A percentile compares a stretch with the other conserved stretches of the same genome.
Evolutionary conservation across 2,113 vertebrate species (phyloP).

Genomic region (Anolis sagrei): DNA sequence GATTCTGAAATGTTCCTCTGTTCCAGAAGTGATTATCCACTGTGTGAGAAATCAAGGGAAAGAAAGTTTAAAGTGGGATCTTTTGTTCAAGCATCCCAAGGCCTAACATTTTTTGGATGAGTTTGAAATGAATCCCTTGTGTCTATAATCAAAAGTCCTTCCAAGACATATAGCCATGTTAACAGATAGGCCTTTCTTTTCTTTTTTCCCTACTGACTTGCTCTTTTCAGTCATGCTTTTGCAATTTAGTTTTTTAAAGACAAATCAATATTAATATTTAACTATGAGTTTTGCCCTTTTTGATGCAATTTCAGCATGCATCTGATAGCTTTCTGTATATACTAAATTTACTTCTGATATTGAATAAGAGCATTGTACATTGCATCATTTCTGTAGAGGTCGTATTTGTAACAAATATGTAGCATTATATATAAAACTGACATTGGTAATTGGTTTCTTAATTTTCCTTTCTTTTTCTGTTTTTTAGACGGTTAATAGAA

Average conservation of each 20-base stretch:
- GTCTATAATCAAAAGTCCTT: neutral
- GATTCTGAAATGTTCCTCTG: neutral
- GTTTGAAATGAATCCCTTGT: neutral
- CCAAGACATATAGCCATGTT: neutral
- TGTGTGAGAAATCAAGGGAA: neutral
- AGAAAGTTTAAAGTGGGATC: neutral
- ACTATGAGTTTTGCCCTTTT: neutral
- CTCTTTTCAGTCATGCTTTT: neutral
- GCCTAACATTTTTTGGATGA: neutral
- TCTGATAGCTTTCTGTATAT: neutral
- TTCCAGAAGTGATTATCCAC: neutral
- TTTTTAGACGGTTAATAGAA: too few relatives aligned
- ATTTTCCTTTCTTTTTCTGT: too few relatives aligned
- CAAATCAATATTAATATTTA: conserved; percentile 5
- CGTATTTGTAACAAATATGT: too few relatives aligned
- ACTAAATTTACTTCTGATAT: neutral
- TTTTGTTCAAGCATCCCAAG: neutral
- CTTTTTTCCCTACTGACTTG: too few relatives aligned
- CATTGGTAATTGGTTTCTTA: too few relatives aligned
- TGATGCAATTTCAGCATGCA: conserved; percentile 14
- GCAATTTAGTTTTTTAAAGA: neutral
- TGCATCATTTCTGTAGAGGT: neutral
- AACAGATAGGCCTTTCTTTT: neutral
- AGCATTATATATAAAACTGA: too few relatives aligned
- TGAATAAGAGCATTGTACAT: neutral